These are phyloP conservation scores for Rhagonycha fulva DNA, from an alignment of 2,888 invertebrate genomes.

Conservation along the genomic window DNA sequence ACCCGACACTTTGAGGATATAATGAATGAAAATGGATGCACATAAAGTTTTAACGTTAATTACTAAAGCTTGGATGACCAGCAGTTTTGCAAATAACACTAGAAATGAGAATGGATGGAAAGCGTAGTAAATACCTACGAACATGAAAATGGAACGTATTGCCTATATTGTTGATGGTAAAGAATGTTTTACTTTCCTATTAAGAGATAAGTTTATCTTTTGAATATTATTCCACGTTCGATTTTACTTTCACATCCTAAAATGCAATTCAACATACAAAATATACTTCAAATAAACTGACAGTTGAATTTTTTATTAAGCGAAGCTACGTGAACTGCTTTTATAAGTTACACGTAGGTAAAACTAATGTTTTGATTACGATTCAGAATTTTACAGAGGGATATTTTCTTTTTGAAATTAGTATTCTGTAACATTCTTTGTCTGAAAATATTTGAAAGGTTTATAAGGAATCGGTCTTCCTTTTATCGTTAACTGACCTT, in stretches of 20 bases:
- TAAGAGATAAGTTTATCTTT: neutral
- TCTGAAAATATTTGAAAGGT: no score
- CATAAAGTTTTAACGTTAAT: neutral
- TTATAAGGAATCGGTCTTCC: no score
- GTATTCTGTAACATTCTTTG: neutral
- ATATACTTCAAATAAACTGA: slow-evolving; percentile 15
- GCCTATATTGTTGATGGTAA: neutral
- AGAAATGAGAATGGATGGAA: neutral
- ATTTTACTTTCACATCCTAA: neutral
- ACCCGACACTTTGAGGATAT: neutral
- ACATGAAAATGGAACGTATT: neutral
- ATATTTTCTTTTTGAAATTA: neutral
- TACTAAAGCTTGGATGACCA: neutral
- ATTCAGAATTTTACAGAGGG: neutral
- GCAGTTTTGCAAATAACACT: neutral
- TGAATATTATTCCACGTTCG: neutral
- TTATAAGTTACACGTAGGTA: neutral
- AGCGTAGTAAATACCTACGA: neutral
- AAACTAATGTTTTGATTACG: neutral
- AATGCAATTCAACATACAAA: neutral
- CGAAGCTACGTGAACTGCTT: neutral
- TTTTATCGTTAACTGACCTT: no score
- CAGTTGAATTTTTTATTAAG: slow-evolving; percentile 20
- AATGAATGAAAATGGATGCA: neutral
- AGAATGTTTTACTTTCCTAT: neutral